Percentiles rank a stretch among this genome's conserved stretches.
phyloP scores from a whole-genome alignment of 1,140 invertebrate species.

The Drosophila rufa region DNA sequence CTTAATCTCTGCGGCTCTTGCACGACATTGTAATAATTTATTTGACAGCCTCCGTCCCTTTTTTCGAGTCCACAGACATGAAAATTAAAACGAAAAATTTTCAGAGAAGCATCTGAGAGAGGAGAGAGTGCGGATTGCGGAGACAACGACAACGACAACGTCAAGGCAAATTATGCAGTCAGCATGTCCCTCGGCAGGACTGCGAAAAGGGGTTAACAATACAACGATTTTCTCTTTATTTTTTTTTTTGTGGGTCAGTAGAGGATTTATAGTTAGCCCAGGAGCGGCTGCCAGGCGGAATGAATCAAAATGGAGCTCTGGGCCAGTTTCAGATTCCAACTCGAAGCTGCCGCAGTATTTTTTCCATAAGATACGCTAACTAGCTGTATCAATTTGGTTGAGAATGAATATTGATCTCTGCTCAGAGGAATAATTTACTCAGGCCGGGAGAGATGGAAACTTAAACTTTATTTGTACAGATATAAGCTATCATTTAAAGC shows the following conservation, averaged over 20 bases:
- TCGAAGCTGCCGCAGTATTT: slow-evolving; percentile 6
- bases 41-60: slow-evolving; percentile 61
- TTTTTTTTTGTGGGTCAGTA: slow-evolving; percentile 51
- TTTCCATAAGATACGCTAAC: not conserved
- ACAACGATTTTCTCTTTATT: slow-evolving; percentile 4
- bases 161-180: slow-evolving; percentile 81
- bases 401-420: slow-evolving; percentile 1
- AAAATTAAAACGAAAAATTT: slow-evolving; percentile 75
- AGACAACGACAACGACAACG: slow-evolving; percentile 38
- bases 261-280: slow-evolving; percentile 60
- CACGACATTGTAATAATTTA: slow-evolving; percentile 83
- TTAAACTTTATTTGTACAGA: not conserved
- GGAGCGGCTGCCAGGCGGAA: slow-evolving; percentile 26
- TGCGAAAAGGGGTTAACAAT: slow-evolving; percentile 63
- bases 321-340: slow-evolving; percentile 11
- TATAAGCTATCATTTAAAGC: too few species aligned
- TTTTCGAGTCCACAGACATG: slow-evolving; percentile 47
- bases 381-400: slow-evolving; percentile 2
- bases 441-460: not conserved
- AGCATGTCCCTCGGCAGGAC: slow-evolving; percentile 53
- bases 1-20: slow-evolving; percentile 83
- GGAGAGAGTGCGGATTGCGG: slow-evolving; percentile 8
- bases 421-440: not conserved
- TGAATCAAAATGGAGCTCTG: slow-evolving; percentile 36
- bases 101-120: slow-evolving; percentile 28